phyloP scores from a whole-genome alignment of 2,888 invertebrate genomes.

The Sabellastarte sp. region DNA sequence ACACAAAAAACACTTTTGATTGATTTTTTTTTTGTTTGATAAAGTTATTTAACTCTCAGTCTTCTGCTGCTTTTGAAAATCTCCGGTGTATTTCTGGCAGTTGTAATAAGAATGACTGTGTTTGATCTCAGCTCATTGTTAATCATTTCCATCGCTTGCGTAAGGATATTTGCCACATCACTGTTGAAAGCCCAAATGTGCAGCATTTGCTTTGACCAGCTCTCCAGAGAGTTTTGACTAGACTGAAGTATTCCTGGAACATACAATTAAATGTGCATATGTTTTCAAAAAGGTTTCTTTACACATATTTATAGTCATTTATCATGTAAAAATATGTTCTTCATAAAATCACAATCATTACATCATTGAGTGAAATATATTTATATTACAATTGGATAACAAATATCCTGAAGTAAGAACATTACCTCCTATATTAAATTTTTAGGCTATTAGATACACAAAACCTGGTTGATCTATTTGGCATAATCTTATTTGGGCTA shows the following conservation, averaged over 20 bases:
- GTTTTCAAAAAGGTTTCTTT: no score
- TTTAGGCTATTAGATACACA: no score
- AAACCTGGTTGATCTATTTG: no score
- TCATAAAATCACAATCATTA: no score
- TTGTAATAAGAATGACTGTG: not conserved
- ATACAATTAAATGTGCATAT: not conserved
- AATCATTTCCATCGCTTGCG: slow-evolving; percentile 35
- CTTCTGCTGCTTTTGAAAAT: not conserved
- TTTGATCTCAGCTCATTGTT: not conserved
- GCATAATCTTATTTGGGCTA: no score
- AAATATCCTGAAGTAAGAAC: no score
- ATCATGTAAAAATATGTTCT: not conserved
- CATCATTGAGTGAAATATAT: not conserved
- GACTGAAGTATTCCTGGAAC: slow-evolving; percentile 48
- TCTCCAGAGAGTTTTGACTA: slow-evolving; percentile 41
- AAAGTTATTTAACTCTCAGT: no score
- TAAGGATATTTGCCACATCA: slow-evolving; percentile 39
- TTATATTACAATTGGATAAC: no score
- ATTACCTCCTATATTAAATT: no score
- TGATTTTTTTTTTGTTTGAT: no score
- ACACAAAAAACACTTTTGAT: no score
- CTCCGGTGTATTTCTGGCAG: not conserved
- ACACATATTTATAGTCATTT: not conserved
- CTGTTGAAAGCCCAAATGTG: slow-evolving; percentile 51
- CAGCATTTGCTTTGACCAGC: slow-evolving; percentile 54